Evolutionary conservation across 2,113 vertebrate genomes (phyloP).

Genomic region (Prunella fulvescens): DNA sequence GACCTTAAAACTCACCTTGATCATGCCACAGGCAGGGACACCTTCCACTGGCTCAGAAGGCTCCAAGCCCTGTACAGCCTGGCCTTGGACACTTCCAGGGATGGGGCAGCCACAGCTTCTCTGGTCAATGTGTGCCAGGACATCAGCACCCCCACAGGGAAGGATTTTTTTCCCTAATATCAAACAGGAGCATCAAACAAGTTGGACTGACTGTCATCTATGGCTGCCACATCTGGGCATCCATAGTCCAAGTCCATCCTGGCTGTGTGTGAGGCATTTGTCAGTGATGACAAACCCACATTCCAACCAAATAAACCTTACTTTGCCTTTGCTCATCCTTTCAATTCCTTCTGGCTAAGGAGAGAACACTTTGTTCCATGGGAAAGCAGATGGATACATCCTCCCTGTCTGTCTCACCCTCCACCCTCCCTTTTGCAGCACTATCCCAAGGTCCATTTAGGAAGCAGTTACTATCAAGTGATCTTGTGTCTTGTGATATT

Average conservation of each 20-base stretch:
- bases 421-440: background rate
- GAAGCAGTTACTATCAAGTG: background rate
- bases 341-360: background rate
- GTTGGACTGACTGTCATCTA: background rate
- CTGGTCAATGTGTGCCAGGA: background rate
- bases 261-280: background rate
- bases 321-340: background rate
- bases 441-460: background rate
- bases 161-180: background rate
- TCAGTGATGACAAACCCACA: background rate
- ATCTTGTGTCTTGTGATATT: background rate
- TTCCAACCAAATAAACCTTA: background rate
- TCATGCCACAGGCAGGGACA: background rate
- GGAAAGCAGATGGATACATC: background rate
- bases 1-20: background rate
- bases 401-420: background rate
- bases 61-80: background rate
- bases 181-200: background rate
- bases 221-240: background rate
- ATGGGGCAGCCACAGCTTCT: background rate
- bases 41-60: background rate
- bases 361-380: background rate
- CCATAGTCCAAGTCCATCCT: background rate
- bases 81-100: background rate
- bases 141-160: background rate